Base-by-base conservation (phyloP, 2,888 invertebrate genomes). In the Nemapogon koenigi region DNA sequence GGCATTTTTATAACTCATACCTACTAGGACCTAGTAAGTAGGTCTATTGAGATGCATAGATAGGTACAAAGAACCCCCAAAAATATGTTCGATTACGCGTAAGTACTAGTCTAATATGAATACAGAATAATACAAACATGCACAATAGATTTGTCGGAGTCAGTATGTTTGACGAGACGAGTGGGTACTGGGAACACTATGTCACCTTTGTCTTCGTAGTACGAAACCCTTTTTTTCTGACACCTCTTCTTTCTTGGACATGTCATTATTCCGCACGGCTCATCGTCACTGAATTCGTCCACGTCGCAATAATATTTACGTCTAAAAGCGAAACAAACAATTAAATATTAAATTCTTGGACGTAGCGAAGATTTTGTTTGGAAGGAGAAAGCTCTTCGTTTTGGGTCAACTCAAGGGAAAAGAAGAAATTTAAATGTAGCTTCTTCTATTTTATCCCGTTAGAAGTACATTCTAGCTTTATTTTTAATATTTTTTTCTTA, bases 101-200 rank as follows among this genome's bases (percentile, higher is more conserved):
- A n/a, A n/a, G n/a, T n/a, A n/a, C n/a, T n/a, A n/a, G n/a, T n/a
- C n/a, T n/a, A n/a, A n/a, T n/a, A n/a, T n/a, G n/a, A n/a, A n/a
- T n/a, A n/a, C n/a, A n/a, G 22, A 30, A 16, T 22, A 19, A 40
- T 36, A 53, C 66, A 59, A 28, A 72, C 73, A 40, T 67, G 63
- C 36, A 75, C 52, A 41, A 73, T 70, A 35, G 65, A 65, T 45
- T 51, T 55, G 49, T 68, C 59, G 2, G 72, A 70, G 8, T 56
- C 46, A 2, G 68, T 57, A 42, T 76, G 75, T 41, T 57, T 64
- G 16, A 75, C 49, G 3, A 64, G 39, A 8, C 59, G 57, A 2
- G 41, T 43, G 0, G 71, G 67, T 1, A 57, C 51, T 0, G 69
- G 62, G 31, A 76, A 30, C 40, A 53, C 31, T n/a, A 73, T 59